Conservation (phyloP, 2,888 invertebrate species). For the Nycteola revayana region DNA sequence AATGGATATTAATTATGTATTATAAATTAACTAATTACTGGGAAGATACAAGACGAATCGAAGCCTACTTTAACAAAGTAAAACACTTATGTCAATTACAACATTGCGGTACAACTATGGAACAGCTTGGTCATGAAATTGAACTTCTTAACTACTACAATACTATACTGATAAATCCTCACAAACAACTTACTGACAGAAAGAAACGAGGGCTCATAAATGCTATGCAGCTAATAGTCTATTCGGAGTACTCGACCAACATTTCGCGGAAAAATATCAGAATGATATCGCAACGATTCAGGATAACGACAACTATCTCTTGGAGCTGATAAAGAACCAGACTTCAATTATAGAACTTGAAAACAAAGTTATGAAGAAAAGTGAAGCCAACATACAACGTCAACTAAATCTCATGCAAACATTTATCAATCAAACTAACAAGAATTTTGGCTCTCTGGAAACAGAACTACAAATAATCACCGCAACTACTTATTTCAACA, state of each 20-base stretch:
- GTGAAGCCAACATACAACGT: constrained; percentile 2
- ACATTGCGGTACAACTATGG: constrained; percentile 2
- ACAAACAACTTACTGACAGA: constrained; percentile 4
- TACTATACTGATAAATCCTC: constrained; percentile 3
- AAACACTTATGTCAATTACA: constrained; percentile 2
- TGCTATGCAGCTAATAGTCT: constrained; percentile 4
- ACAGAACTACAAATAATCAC: constrained; percentile 3
- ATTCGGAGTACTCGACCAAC: constrained; percentile 8
- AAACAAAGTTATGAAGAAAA: constrained; percentile 6
- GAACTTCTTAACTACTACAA: constrained; percentile 6
- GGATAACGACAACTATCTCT: constrained; percentile 5
- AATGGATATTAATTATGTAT: constrained; percentile 14
- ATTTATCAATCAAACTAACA: constrained; percentile 4
- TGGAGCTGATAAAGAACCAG: constrained; percentile 6
- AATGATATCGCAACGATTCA: constrained; percentile 5
- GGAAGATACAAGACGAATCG: not conserved
- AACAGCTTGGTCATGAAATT: constrained; percentile 8
- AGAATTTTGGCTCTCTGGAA: constrained; percentile 3
- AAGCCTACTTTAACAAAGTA: constrained; percentile 1
- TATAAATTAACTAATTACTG: constrained; percentile 6
- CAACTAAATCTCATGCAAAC: constrained; percentile 2
- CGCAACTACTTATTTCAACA: constrained; percentile 2
- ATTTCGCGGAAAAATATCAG: constrained; percentile 7
- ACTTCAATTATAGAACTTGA: constrained; percentile 7
- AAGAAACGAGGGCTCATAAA: constrained; percentile 6